phyloP scores from a whole-genome alignment of 2,888 invertebrate genomes.

The Oligia fasciuncula region DNA sequence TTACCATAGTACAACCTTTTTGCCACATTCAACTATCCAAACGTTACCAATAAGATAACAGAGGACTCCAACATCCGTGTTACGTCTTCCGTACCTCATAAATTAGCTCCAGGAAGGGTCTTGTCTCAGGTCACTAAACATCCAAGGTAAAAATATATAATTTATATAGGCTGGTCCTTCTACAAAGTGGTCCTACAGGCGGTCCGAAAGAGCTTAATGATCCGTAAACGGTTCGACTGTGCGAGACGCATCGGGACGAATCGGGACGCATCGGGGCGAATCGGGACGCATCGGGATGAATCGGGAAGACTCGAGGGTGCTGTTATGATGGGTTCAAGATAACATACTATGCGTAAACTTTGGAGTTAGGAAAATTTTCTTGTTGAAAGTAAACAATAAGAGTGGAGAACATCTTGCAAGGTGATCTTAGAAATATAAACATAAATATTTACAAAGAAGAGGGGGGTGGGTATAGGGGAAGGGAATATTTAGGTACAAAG shows the following conservation, averaged over 20 bases:
- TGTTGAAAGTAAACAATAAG: background rate
- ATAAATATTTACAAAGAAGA: background rate
- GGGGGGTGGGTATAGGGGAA: background rate
- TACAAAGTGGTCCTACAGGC: slow-evolving; percentile 55
- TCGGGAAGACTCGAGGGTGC: slow-evolving; percentile 27
- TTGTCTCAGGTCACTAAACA: slow-evolving; percentile 60
- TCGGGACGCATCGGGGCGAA: slow-evolving; percentile 63
- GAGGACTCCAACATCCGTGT: slow-evolving; percentile 16
- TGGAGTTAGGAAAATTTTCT: slow-evolving; percentile 38
- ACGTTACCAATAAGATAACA: slow-evolving; percentile 28
- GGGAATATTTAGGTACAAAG: background rate
- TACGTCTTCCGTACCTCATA: slow-evolving; percentile 51
- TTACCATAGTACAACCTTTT: background rate
- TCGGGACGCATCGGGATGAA: slow-evolving; percentile 57
- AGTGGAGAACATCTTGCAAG: background rate
- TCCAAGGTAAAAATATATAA: slow-evolving; percentile 60
- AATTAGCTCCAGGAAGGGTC: slow-evolving; percentile 60
- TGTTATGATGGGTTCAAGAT: slow-evolving; percentile 53
- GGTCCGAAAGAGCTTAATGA: slow-evolving; percentile 74
- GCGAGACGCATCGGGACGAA: slow-evolving; percentile 62
- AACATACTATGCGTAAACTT: slow-evolving; percentile 14
- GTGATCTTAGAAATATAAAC: background rate
- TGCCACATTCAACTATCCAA: background rate
- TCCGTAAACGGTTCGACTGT: slow-evolving; percentile 68
- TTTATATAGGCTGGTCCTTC: slow-evolving; percentile 56